A percentile compares a stretch with the other conserved stretches of the same genome.
These are phyloP conservation scores for Axinella damicornis DNA, from an alignment of 37 sponge, comb jelly and placozoan species.

Conservation along the genomic window DNA sequence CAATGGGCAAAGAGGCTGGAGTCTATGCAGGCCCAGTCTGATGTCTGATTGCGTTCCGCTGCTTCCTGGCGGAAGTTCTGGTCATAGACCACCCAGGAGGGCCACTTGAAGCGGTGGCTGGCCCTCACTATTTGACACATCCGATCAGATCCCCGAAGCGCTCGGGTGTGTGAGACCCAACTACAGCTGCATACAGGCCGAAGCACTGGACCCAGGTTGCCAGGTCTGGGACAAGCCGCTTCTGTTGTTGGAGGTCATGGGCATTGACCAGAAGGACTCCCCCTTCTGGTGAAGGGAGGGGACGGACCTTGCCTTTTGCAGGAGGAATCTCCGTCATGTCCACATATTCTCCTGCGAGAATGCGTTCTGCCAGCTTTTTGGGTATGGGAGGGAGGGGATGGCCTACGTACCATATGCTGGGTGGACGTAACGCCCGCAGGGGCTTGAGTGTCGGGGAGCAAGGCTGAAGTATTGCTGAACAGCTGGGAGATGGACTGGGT, in stretches of 20 bases:
- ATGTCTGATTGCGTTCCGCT: neutral
- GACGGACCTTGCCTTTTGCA: neutral
- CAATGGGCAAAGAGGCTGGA: neutral
- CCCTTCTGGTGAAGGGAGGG: neutral
- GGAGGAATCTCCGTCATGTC: neutral
- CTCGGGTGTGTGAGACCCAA: neutral
- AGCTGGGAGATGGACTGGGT: too few species aligned
- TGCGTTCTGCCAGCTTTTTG: neutral
- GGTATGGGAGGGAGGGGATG: neutral
- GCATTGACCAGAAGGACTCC: neutral
- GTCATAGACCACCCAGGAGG: neutral
- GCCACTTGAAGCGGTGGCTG: neutral
- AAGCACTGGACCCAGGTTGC: constrained; percentile 3
- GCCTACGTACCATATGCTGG: neutral
- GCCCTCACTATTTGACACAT: neutral
- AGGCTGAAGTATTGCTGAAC: too few species aligned
- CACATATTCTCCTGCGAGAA: neutral
- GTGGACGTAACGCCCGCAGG: too few species aligned
- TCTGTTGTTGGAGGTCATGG: neutral
- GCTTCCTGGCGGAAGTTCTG: neutral
- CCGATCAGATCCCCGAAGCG: neutral
- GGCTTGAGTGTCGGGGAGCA: too few species aligned
- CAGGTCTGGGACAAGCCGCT: neutral
- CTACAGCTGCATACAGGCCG: neutral
- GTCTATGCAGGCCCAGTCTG: neutral